These are phyloP conservation scores for Whitmania pigra DNA, from an alignment of 1,140 invertebrate species.

Conservation along the genomic window DNA sequence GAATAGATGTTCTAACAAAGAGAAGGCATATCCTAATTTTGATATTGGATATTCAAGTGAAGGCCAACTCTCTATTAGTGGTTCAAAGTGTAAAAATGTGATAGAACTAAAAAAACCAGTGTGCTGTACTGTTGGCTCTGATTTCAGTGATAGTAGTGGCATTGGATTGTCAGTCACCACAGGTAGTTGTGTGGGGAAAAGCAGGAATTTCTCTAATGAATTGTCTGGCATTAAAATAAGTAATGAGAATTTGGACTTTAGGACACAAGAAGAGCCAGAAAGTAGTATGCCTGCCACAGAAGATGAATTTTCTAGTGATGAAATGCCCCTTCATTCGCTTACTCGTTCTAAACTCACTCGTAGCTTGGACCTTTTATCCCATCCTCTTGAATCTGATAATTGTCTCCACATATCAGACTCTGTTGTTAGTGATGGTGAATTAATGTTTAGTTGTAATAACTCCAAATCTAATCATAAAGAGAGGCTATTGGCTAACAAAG, in stretches of 20 bases:
- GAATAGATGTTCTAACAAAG: not conserved
- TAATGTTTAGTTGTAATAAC: no score
- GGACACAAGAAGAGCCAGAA: not conserved
- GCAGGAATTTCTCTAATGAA: not conserved
- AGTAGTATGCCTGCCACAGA: slow-evolving; percentile 2
- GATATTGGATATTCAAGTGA: slow-evolving; percentile 9
- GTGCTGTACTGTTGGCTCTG: not conserved
- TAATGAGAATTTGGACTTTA: not conserved
- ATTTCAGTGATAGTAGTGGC: slow-evolving; percentile 11
- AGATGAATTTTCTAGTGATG: slow-evolving; percentile 14
- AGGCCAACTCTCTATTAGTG: not conserved
- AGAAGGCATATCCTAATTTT: not conserved
- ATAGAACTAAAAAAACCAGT: not conserved
- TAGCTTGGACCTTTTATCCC: no score
- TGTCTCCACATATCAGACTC: no score
- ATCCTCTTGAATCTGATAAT: no score
- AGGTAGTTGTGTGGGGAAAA: slow-evolving; percentile 4
- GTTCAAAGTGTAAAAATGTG: not conserved
- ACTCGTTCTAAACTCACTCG: no score
- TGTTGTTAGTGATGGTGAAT: no score
- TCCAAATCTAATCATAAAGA: no score
- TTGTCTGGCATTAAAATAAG: not conserved
- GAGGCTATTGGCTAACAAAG: no score
- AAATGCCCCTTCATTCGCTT: not conserved
- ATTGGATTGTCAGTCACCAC: not conserved